These are phyloP conservation scores for Meloe dianella DNA, from an alignment of 2,888 invertebrate genomes.

Conservation along the genomic window DNA sequence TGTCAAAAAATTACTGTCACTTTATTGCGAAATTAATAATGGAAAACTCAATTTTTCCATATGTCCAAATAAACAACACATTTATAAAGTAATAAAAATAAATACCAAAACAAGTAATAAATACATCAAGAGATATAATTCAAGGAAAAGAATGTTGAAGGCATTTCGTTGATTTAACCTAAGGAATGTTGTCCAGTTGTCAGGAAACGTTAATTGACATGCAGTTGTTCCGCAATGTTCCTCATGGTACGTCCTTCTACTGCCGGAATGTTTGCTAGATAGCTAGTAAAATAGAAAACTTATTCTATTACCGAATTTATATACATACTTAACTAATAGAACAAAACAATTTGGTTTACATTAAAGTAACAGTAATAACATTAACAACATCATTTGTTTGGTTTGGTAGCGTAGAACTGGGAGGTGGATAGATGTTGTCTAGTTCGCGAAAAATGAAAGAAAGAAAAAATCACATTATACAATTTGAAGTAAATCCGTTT, in stretches of 20 bases:
- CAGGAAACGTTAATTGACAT: conserved; percentile 49
- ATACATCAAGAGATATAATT: conserved; percentile 49
- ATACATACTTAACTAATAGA: conserved; percentile 15
- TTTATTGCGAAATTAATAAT: conserved; percentile 3
- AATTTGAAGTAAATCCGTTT: conserved; percentile 41
- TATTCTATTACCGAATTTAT: conserved; percentile 35
- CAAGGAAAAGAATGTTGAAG: conserved; percentile 44
- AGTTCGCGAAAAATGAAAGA: neutral
- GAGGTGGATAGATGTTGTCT: too few relatives aligned
- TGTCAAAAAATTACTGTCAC: conserved; percentile 21
- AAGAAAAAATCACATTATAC: conserved; percentile 26
- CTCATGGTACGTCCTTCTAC: conserved; percentile 41
- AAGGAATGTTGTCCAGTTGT: conserved; percentile 49
- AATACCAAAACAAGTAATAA: conserved; percentile 39
- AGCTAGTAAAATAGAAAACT: conserved; percentile 34
- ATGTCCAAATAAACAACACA: neutral
- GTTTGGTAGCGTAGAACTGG: too few relatives aligned
- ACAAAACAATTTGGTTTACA: neutral
- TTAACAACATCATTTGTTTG: neutral
- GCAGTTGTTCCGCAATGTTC: conserved; percentile 47
- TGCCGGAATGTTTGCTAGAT: conserved; percentile 39
- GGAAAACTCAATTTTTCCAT: neutral
- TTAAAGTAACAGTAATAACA: neutral
- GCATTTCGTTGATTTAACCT: conserved; percentile 52
- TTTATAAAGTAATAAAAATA: conserved; percentile 29